A percentile compares a stretch with the other conserved stretches of the same genome.
These are phyloP conservation scores for Tympanoctomys barrerae DNA, from an alignment of 2,797 vertebrate species.

Conservation along the genomic window DNA sequence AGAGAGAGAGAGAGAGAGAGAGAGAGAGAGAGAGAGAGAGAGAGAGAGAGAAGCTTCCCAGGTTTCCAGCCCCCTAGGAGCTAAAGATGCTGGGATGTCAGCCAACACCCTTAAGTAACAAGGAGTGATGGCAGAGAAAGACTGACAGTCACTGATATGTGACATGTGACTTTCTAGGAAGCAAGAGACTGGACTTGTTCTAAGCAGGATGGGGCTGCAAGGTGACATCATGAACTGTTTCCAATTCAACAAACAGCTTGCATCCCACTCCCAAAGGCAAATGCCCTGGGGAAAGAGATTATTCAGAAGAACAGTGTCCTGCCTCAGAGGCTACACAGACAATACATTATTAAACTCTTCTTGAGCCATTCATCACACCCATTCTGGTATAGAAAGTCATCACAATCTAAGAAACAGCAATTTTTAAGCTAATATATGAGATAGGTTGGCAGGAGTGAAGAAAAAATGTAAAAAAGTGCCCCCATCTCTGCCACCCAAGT, in stretches of 20 bases:
- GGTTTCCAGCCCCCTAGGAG: not conserved
- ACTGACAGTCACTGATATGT: not conserved
- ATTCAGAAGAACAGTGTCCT: constrained; percentile 8
- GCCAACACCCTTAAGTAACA: constrained; percentile 51
- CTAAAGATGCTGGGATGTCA: constrained; percentile 43
- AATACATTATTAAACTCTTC: constrained; percentile 24
- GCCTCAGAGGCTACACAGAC: constrained; percentile 13
- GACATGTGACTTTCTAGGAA: constrained; percentile 48
- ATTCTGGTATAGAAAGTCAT: not conserved
- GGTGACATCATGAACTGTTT: constrained; percentile 43
- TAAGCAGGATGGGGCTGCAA: constrained; percentile 6
- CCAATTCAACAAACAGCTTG: not conserved
- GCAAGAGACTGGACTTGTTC: constrained; percentile 42
- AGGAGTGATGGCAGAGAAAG: constrained; percentile 58
- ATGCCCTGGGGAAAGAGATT: constrained; percentile 42
- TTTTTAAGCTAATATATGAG: constrained; percentile 32
- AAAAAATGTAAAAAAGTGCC: not conserved
- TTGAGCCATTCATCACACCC: not conserved
- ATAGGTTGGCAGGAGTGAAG: not conserved
- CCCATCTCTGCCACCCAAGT: not conserved
- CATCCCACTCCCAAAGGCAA: not conserved
- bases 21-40: not conserved
- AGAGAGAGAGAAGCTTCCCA: not conserved
- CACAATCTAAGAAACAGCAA: not conserved
- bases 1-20: not conserved